These are phyloP conservation scores for Synergus japonicus DNA, from an alignment of 2,888 invertebrate species.

Conservation along the genomic window DNA sequence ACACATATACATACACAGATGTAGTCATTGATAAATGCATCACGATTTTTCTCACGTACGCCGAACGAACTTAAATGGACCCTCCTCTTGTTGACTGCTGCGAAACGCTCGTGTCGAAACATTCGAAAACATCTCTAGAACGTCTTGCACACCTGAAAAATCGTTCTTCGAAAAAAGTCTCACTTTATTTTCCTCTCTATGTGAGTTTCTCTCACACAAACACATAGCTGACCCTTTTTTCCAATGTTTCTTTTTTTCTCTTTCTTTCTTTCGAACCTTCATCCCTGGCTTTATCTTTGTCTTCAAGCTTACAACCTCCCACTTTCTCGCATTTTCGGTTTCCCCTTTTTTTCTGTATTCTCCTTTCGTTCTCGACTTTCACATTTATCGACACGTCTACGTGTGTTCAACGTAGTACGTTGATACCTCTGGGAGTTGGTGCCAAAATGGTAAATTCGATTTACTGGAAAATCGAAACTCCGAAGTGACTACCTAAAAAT, in stretches of 20 bases:
- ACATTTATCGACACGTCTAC: conserved; percentile 29
- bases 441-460: background rate
- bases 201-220: background rate
- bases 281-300: conserved; percentile 24
- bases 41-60: conserved; percentile 23
- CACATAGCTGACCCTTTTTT: background rate
- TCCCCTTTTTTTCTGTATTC: background rate
- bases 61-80: conserved; percentile 25
- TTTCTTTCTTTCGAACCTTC: background rate
- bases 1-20: background rate
- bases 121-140: conserved; percentile 28
- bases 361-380: background rate
- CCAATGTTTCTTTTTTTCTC: background rate
- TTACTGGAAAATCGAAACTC: background rate
- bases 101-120: conserved; percentile 25
- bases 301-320: background rate
- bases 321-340: background rate
- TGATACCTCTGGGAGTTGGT: background rate
- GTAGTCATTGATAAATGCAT: conserved; percentile 30
- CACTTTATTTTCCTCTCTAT: conserved; percentile 16
- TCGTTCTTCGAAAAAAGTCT: conserved; percentile 31
- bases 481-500: background rate
- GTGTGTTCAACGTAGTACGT: background rate
- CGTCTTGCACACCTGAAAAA: conserved; percentile 19
- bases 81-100: conserved; percentile 10